phyloP scores from a whole-genome alignment of 2,888 invertebrate genomes.

The Polyploca ridens region DNA sequence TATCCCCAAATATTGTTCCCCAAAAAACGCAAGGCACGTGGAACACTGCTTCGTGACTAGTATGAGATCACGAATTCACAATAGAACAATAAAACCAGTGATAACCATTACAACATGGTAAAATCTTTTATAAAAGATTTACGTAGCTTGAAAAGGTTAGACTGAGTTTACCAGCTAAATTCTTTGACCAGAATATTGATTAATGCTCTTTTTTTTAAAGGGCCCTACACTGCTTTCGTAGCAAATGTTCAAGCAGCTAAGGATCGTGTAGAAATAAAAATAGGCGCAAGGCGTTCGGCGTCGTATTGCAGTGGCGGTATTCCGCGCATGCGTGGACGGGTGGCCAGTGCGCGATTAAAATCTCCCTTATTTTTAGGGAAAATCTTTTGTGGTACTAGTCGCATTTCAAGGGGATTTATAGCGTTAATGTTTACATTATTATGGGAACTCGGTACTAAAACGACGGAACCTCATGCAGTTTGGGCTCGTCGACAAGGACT shows the following conservation, averaged over 20 bases:
- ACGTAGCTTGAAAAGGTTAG: neutral
- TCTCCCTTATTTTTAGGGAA: conserved; percentile 20
- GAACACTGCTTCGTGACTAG: too few species aligned
- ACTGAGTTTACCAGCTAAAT: neutral
- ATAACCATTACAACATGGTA: too few species aligned
- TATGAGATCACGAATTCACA: too few species aligned
- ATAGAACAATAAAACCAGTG: too few species aligned
- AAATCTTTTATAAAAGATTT: too few species aligned
- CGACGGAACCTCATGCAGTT: too few species aligned
- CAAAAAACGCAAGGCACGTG: too few species aligned
- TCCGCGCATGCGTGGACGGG: conserved; percentile 69
- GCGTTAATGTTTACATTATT: too few species aligned
- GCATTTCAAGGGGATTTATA: too few species aligned
- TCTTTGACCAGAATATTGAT: neutral
- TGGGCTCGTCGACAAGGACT: too few species aligned
- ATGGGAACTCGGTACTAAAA: too few species aligned
- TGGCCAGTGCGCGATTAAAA: conserved; percentile 36
- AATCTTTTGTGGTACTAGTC: neutral
- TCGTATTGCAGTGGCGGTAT: conserved; percentile 76
- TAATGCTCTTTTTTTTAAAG: neutral
- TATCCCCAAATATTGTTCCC: too few species aligned
- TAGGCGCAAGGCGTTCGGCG: conserved; percentile 63
- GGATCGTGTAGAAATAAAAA: conserved; percentile 55
- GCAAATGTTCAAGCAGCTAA: conserved; percentile 2
- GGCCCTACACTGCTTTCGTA: neutral